Evolutionary conservation across 2,113 vertebrate genomes (phyloP).

Genomic region (Atractosteus spatula): DNA sequence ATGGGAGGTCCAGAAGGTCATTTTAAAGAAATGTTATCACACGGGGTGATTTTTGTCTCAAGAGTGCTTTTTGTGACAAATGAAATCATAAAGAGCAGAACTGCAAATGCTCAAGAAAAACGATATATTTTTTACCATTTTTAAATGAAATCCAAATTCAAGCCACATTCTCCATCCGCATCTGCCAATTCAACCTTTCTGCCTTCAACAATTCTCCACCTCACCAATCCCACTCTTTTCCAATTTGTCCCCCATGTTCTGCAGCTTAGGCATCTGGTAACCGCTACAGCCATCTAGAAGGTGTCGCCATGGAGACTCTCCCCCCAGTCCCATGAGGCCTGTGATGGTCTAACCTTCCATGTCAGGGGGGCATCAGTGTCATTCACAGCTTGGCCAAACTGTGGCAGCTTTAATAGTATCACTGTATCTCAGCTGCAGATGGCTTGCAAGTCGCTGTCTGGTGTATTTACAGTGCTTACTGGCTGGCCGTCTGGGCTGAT

Average conservation of each 20-base stretch:
- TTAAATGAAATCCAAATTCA: too few relatives aligned
- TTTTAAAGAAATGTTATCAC: too few relatives aligned
- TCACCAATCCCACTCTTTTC: conserved; percentile 23
- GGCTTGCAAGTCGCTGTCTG: neutral
- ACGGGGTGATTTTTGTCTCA: too few relatives aligned
- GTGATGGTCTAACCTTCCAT: conserved; percentile 39
- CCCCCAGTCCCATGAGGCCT: conserved; percentile 40
- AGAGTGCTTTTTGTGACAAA: too few relatives aligned
- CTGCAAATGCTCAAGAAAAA: too few relatives aligned
- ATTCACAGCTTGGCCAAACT: neutral
- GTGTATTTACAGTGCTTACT: conserved; percentile 39
- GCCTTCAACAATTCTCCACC: neutral
- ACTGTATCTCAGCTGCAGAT: neutral
- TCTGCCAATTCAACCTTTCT: neutral
- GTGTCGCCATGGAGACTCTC: conserved; percentile 54
- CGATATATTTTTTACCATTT: too few relatives aligned
- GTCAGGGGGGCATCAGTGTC: neutral
- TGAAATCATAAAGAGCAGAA: too few relatives aligned
- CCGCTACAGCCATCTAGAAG: conserved; percentile 49
- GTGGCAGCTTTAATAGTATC: neutral
- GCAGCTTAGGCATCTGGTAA: conserved; percentile 61
- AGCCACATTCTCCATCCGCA: conserved; percentile 6
- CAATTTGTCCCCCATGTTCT: conserved; percentile 14
- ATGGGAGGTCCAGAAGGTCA: too few relatives aligned
- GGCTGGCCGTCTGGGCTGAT: conserved; percentile 30